phyloP scores from a whole-genome alignment of 1,140 invertebrate species.

The Pissodes strobi region DNA sequence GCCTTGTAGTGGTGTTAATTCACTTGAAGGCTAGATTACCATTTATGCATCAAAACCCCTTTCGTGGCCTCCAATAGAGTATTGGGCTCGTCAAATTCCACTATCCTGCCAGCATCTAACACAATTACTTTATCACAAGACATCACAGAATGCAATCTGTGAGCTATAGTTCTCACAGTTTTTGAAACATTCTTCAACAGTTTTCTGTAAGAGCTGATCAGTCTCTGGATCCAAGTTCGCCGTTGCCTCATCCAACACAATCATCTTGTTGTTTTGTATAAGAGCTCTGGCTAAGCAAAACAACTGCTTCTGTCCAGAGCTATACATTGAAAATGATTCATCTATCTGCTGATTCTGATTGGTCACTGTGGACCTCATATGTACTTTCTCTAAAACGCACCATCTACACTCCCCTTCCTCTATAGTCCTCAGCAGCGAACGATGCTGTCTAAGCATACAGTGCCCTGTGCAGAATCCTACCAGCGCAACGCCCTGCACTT shows the following conservation, averaged over 20 bases:
- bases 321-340: neutral
- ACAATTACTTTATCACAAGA: neutral
- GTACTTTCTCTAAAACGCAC: neutral
- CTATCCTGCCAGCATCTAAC: slow-evolving; percentile 46
- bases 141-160: neutral
- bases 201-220: neutral
- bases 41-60: slow-evolving; percentile 68
- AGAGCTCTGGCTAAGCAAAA: neutral
- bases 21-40: no score
- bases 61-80: slow-evolving; percentile 64
- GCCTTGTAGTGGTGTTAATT: no score
- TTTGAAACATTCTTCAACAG: neutral
- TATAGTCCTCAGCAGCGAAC: slow-evolving; percentile 66
- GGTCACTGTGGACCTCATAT: neutral
- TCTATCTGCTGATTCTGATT: neutral
- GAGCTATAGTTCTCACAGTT: neutral
- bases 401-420: no score
- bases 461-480: no score
- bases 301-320: neutral
- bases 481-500: no score
- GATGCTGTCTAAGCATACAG: no score
- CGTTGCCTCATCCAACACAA: neutral
- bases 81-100: slow-evolving; percentile 75
- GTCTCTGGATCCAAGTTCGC: neutral
- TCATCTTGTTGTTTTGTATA: neutral